Conservation (phyloP, 2,113 vertebrate species). For the Petroica traversi region DNA sequence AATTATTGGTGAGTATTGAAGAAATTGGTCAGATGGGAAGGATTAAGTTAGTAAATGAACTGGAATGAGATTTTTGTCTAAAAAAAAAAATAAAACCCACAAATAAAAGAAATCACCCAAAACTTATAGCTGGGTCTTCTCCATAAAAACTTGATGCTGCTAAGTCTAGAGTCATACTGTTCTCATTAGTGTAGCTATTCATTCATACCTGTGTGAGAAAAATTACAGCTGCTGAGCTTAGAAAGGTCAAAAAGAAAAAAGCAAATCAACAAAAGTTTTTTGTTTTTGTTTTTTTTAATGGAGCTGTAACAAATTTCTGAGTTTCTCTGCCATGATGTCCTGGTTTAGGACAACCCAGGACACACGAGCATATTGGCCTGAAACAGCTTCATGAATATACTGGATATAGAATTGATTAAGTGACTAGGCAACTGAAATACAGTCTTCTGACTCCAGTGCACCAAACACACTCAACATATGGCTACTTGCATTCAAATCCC, state of each 20-base stretch:
- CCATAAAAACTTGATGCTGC: neutral
- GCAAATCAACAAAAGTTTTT: neutral
- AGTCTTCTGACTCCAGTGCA: neutral
- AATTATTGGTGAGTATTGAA: neutral
- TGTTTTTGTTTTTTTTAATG: neutral
- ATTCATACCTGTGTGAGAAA: neutral
- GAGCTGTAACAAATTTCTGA: constrained; percentile 4
- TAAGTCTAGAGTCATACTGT: neutral
- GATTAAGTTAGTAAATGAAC: neutral
- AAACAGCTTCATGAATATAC: neutral
- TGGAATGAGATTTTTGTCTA: neutral
- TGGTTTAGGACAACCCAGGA: too few relatives aligned
- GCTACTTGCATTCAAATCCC: neutral
- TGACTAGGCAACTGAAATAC: neutral
- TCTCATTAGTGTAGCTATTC: neutral
- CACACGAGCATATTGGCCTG: neutral
- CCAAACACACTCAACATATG: neutral
- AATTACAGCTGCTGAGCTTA: neutral
- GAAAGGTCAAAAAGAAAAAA: neutral
- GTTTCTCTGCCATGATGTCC: neutral
- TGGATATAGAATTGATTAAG: neutral
- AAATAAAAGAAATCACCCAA: too few relatives aligned
- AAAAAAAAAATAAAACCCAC: neutral
- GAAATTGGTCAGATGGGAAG: neutral
- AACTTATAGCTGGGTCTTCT: neutral